phyloP scores from a whole-genome alignment of 2,888 invertebrate genomes.

The Rotaria macrura region DNA sequence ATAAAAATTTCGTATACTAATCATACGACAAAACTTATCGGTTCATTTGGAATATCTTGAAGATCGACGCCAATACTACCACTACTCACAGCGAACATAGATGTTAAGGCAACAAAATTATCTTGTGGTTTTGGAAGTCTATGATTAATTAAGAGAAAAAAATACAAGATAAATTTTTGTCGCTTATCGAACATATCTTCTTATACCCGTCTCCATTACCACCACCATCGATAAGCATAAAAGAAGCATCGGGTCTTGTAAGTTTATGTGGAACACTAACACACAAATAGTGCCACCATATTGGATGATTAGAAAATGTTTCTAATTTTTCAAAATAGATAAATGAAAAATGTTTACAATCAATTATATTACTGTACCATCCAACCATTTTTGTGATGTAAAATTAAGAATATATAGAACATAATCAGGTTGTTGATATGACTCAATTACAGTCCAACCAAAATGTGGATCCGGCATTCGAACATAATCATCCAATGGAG shows the following conservation, averaged over 20 bases:
- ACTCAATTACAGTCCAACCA: conserved; percentile 34
- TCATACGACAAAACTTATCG: conserved; percentile 38
- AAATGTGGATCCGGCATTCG: conserved; percentile 35
- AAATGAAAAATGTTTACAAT: background rate
- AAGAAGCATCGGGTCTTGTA: conserved; percentile 34
- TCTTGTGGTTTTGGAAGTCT: conserved; percentile 29
- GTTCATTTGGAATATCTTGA: conserved; percentile 40
- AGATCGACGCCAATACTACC: conserved; percentile 38
- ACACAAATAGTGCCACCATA: conserved; percentile 37
- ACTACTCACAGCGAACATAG: conserved; percentile 35
- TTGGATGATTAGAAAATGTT: conserved; percentile 34
- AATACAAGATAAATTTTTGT: too few species aligned
- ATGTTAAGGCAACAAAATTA: conserved; percentile 34
- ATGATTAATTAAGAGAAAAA: background rate
- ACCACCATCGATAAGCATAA: conserved; percentile 35
- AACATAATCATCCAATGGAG: conserved; percentile 38
- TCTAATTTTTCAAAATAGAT: conserved; percentile 25
- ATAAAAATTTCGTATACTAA: background rate
- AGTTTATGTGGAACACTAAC: conserved; percentile 35
- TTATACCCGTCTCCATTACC: conserved; percentile 36
- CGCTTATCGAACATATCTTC: background rate
- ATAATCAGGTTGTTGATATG: conserved; percentile 34
- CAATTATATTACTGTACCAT: conserved; percentile 23
- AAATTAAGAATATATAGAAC: conserved; percentile 36
- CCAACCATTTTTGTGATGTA: conserved; percentile 38